Evolutionary conservation across 53 echinoderm and acorn worm genomes (phyloP).

Genomic region (Mesocentrotus franciscanus): DNA sequence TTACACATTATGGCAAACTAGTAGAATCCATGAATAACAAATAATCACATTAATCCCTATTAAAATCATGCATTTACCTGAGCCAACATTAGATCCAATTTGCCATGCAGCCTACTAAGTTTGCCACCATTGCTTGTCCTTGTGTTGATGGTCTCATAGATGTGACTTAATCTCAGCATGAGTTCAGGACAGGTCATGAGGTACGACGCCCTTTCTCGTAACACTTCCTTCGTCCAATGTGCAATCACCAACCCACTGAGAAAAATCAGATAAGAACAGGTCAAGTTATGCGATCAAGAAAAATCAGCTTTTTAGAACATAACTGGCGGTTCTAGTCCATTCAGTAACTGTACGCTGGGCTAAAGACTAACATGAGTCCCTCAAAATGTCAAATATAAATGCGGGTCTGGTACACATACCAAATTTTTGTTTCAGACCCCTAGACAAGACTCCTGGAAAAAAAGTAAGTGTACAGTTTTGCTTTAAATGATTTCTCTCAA

Average conservation of each 20-base stretch:
- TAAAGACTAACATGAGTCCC: background rate
- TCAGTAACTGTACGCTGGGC: background rate
- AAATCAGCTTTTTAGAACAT: background rate
- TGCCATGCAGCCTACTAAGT: constrained; percentile 85
- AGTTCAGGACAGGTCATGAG: constrained; percentile 93
- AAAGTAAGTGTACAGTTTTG: background rate
- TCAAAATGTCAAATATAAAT: background rate
- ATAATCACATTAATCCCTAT: background rate
- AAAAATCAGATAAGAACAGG: background rate
- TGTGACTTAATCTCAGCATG: constrained; percentile 73
- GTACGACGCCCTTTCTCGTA: constrained; percentile 91
- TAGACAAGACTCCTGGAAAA: background rate
- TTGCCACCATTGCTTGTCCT: constrained; percentile 77
- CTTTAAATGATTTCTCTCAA: background rate
- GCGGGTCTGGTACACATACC: too few relatives aligned
- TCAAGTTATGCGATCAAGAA: background rate
- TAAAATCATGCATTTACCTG: constrained; percentile 74
- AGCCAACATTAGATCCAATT: constrained; percentile 91
- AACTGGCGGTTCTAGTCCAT: background rate
- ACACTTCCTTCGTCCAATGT: constrained; percentile 81
- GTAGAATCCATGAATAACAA: too few relatives aligned
- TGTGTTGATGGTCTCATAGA: constrained; percentile 92
- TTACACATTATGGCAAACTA: too few relatives aligned
- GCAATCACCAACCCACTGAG: constrained; percentile 79
- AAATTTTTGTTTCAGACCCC: too few relatives aligned